These are phyloP conservation scores for Chiridota heheva DNA, from an alignment of 35 echinoderm and acorn worm species.

Conservation along the genomic window DNA sequence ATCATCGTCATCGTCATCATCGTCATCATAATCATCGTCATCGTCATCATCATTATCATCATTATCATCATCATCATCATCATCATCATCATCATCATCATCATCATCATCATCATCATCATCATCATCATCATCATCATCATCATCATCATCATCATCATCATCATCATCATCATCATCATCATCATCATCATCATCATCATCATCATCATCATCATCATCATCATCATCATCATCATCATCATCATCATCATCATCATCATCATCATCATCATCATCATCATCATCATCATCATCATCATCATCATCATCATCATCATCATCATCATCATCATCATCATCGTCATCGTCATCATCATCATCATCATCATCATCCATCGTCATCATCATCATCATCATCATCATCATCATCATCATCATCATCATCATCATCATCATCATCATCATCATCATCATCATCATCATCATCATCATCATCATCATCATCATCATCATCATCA, in stretches of 20 bases:
- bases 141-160: constrained; percentile 9
- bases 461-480: constrained; percentile 12
- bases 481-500: not conserved
- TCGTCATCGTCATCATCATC: not conserved
- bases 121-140: not conserved
- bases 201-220: not conserved
- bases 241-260: not conserved
- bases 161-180: constrained; percentile 9
- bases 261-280: not conserved
- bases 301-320: not conserved
- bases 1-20: constrained; percentile 7
- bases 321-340: constrained; percentile 9
- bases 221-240: not conserved
- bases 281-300: not conserved
- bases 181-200: not conserved
- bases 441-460: not conserved
- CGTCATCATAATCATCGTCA: not conserved
- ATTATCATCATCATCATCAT: not conserved
- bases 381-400: constrained; percentile 2
- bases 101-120: not conserved
- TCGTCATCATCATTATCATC: not conserved
- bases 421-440: not conserved
- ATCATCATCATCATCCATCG: constrained; percentile 5
- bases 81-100: not conserved
- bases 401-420: not conserved